These are phyloP conservation scores for Drosophila paracracens DNA, from an alignment of 2,888 invertebrate species.

Conservation along the genomic window DNA sequence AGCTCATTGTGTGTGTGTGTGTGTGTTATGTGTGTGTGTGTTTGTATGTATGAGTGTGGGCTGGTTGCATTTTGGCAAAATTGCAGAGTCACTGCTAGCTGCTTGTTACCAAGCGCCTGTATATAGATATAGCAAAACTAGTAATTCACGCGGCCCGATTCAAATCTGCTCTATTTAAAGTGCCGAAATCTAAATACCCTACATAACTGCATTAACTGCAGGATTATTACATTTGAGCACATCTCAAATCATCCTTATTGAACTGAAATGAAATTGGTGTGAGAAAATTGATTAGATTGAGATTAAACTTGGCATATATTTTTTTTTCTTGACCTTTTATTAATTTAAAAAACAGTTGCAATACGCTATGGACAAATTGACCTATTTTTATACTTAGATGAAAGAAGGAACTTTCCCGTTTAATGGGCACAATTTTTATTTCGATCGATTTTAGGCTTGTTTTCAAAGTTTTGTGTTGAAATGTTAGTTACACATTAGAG, in stretches of 20 bases:
- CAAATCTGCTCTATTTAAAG: slow-evolving; percentile 1
- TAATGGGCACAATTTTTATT: background rate
- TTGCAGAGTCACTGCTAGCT: slow-evolving; percentile 46
- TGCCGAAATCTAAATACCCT: background rate
- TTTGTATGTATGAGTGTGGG: slow-evolving; percentile 30
- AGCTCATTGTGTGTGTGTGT: slow-evolving; percentile 10
- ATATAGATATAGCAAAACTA: slow-evolving; percentile 21
- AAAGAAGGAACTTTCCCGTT: background rate
- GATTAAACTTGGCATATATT: background rate
- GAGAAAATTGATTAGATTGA: background rate
- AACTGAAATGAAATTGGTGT: background rate
- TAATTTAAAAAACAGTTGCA: background rate
- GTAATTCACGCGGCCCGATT: slow-evolving; percentile 24
- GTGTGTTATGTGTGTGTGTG: slow-evolving; percentile 24
- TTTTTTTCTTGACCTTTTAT: background rate
- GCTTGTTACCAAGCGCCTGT: slow-evolving; percentile 29
- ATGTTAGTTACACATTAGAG: background rate
- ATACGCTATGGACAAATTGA: too few relatives aligned
- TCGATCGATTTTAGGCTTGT: background rate
- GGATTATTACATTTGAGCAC: background rate
- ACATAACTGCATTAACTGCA: background rate
- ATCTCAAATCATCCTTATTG: background rate
- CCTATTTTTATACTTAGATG: background rate
- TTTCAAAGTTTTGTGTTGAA: background rate
- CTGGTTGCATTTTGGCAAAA: slow-evolving; percentile 52